phyloP scores from a whole-genome alignment of 2,888 invertebrate species.

The Amphipyra tragopoginis region DNA sequence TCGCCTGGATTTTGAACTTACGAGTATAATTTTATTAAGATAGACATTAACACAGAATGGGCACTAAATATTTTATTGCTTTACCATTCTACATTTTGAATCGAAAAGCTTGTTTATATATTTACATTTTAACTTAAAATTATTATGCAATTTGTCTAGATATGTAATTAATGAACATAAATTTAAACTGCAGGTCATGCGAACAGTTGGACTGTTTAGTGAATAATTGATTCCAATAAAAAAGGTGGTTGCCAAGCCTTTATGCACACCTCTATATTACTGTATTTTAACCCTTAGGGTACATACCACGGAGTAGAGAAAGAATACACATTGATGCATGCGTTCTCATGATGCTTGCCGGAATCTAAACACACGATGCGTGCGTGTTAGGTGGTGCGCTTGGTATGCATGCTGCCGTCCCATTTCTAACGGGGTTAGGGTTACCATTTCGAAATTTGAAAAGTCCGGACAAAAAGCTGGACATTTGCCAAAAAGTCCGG shows the following conservation, averaged over 20 bases:
- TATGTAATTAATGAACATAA: constrained; percentile 50
- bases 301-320: too few relatives aligned
- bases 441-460: too few relatives aligned
- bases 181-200: constrained; percentile 29
- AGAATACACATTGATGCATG: too few relatives aligned
- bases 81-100: constrained; percentile 15
- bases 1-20: not conserved
- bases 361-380: not conserved
- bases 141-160: constrained; percentile 42
- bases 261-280: not conserved
- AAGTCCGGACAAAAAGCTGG: too few relatives aligned
- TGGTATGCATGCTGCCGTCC: constrained; percentile 21
- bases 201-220: constrained; percentile 11
- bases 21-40: constrained; percentile 17
- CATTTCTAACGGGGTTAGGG: too few relatives aligned
- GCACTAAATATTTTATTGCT: constrained; percentile 27
- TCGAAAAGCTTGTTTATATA: constrained; percentile 28
- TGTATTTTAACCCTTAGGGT: too few relatives aligned
- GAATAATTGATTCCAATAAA: constrained; percentile 24
- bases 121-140: constrained; percentile 19
- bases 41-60: constrained; percentile 25
- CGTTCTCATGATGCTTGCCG: not conserved
- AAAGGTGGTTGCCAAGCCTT: constrained; percentile 1
- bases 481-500: too few relatives aligned
- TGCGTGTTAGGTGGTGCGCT: not conserved